A percentile compares a stretch with the other conserved stretches of the same genome.
Evolutionary conservation across 2,113 vertebrate species (phyloP).

Genomic region (Fukomys damarensis): DNA sequence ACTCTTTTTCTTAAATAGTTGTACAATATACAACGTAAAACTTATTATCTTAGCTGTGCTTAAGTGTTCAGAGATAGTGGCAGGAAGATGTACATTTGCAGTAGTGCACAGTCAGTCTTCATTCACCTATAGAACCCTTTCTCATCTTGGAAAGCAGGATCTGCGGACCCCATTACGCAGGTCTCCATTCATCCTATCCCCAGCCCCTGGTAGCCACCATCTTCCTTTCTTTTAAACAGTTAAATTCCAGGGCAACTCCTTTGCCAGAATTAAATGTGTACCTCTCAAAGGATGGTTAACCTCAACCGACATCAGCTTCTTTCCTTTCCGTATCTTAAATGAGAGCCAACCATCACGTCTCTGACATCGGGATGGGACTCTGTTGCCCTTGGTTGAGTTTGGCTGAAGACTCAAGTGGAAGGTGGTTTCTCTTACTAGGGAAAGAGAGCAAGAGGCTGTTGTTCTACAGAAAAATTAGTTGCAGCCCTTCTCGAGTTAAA

Average conservation of each 20-base stretch:
- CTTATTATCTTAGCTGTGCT: not conserved
- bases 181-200: too few relatives aligned
- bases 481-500: not conserved
- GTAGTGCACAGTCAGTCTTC: accelerated
- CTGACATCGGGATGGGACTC: not conserved
- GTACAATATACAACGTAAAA: not conserved
- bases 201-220: not conserved
- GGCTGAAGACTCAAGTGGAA: not conserved
- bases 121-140: not conserved
- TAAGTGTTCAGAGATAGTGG: not conserved
- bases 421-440: not conserved
- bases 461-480: not conserved
- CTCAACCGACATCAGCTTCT: not conserved
- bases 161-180: accelerated
- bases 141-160: not conserved
- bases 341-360: not conserved
- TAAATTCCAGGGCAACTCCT: not conserved
- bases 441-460: not conserved
- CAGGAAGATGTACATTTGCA: not conserved
- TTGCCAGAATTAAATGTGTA: not conserved
- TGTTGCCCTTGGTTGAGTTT: not conserved
- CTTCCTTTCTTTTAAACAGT: not conserved
- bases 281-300: not conserved
- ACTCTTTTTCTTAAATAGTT: not conserved
- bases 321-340: not conserved